A percentile compares a stretch with the other conserved stretches of the same genome.
These are phyloP conservation scores for Drosophila antonietae DNA, from an alignment of 2,888 invertebrate genomes.

Conservation along the genomic window DNA sequence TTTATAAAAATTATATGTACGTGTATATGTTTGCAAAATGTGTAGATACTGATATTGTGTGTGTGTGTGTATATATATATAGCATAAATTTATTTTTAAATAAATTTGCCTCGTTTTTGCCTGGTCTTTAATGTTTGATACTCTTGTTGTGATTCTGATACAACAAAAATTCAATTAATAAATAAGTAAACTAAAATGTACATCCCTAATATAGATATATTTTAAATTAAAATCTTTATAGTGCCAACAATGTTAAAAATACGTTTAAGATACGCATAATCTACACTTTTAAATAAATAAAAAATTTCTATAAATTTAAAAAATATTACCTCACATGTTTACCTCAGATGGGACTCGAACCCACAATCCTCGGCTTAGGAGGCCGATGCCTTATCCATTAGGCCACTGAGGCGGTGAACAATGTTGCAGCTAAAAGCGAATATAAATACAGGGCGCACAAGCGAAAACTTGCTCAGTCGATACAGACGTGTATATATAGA, in stretches of 20 bases:
- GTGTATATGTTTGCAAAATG: too few species aligned
- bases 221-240: not conserved
- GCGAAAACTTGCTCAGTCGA: not conserved
- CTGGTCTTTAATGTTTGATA: too few species aligned
- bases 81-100: too few species aligned
- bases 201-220: not conserved
- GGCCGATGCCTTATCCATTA: conserved; percentile 73
- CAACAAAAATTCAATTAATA: not conserved
- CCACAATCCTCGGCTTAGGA: conserved; percentile 73
- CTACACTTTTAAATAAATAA: not conserved
- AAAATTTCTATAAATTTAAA: not conserved
- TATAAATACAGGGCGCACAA: conserved; percentile 1
- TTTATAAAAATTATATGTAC: too few species aligned
- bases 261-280: not conserved
- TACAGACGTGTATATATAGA: conserved; percentile 15
- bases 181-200: not conserved
- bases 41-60: too few species aligned
- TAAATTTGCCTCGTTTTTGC: too few species aligned
- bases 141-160: not conserved
- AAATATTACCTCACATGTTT: not conserved
- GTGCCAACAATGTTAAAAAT: not conserved
- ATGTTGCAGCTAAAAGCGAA: conserved; percentile 14
- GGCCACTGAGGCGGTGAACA: conserved; percentile 60
- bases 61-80: too few species aligned
- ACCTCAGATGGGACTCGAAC: conserved; percentile 72